Base-by-base conservation (phyloP, 2,113 vertebrate genomes). In the Anser brachyrhynchus region DNA sequence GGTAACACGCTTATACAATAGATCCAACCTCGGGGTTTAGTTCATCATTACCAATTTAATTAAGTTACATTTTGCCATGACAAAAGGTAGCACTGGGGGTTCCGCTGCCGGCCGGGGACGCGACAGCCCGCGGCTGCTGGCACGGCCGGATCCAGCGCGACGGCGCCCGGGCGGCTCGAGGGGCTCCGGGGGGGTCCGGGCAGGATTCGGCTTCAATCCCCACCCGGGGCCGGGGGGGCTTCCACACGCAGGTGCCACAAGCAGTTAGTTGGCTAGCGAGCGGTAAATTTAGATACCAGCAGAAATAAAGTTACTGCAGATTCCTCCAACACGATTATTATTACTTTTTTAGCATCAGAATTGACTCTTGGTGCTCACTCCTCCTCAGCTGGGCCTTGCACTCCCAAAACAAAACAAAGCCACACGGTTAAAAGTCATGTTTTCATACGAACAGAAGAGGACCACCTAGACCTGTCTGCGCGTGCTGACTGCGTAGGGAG, bases 401-500 rank as follows among this genome's bases (percentile, higher is more conserved):
- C 85, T 44, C 55, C 83, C 83, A 70, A 86, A 78, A 69, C 82
- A 83, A 83, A 88, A 92, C 93, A 95, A 84, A 96, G 85, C 52
- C 95, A 43, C 90, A 29, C 8, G 61, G 58, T 62, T 93, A 64
- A 44, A 96, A 93, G 74, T 80, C 90, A 57, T 81, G 82, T 74
- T 95, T 96, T 93, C 69, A 94, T 54, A 95, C 4, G 58, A 97
- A 96, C 93, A 98, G 97, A 96, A 97, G 85, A 8, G 96, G 95
- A 96, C 89, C 87, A 59, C 91, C 95, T 73, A 97, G 97, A 96
- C 98, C 97, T 43, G 97, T 89, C 96, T 97, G 94, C 31, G 96
- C 94, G 98, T 97, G 97, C 81, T 96, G 92, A 97, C 90, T 78
- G 69, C 93, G 97, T 70, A 94, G 95, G 97, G 97, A 97, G 46